phyloP scores from a whole-genome alignment of 1,140 invertebrate genomes.

The Spodoptera frugiperda region DNA sequence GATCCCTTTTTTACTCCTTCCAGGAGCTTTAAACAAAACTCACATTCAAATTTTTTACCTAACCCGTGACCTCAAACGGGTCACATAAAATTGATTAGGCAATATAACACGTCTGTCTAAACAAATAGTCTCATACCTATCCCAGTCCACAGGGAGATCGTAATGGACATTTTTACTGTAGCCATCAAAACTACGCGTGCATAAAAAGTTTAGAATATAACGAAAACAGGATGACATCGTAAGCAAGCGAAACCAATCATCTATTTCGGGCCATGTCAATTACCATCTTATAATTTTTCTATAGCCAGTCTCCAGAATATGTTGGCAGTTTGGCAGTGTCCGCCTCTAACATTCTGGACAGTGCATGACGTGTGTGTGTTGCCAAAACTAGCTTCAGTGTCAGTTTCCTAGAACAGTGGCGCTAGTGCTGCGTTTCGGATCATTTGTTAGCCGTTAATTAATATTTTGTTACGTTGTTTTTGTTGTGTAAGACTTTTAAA shows the following conservation, averaged over 20 bases:
- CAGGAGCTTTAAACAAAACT: too few species aligned
- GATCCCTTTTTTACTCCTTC: too few species aligned
- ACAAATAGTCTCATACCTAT: too few species aligned
- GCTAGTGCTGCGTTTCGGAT: conserved; percentile 3
- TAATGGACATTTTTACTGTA: too few species aligned
- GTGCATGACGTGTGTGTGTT: conserved; percentile 8
- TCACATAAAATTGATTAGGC: too few species aligned
- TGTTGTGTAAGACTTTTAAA: conserved; percentile 26
- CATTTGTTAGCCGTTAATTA: conserved; percentile 34
- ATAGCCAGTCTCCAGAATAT: conserved; percentile 25
- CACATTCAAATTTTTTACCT: too few species aligned
- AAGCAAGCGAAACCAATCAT: conserved; percentile 1
- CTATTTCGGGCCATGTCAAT: conserved; percentile 33
- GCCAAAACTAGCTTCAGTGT: conserved; percentile 13
- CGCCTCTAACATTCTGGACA: conserved; percentile 11
- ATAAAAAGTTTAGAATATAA: not conserved
- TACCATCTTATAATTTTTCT: conserved; percentile 31
- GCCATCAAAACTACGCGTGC: conserved; percentile 6
- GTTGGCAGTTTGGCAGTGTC: conserved; percentile 35
- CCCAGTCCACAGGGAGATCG: too few species aligned
- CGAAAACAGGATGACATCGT: conserved; percentile 16
- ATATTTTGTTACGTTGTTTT: conserved; percentile 38
- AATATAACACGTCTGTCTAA: too few species aligned
- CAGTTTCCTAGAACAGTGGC: conserved; percentile 17
- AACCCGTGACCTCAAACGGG: too few species aligned